Base-by-base conservation (phyloP, 2,797 vertebrate genomes). In the Notolabrus celidotus region DNA sequence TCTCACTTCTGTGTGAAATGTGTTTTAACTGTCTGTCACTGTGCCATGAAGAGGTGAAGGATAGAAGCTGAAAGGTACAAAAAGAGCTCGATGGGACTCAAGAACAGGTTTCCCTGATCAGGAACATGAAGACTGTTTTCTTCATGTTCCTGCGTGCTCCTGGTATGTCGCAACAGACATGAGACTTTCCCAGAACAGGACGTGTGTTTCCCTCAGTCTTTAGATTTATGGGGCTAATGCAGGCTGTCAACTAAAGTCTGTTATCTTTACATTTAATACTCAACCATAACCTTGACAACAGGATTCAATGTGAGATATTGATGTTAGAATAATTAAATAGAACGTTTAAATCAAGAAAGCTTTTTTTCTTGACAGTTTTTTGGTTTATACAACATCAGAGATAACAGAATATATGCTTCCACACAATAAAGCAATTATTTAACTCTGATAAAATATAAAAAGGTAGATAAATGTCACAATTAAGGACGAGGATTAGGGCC, bases 121-220 rank as follows among this genome's bases (percentile, higher is more conserved):
- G 3, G 4, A 11, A 17, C 47, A 12, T 45, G 10, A 42, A 10
- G 43, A 57, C 17, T 47, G 23, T 31, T 43, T 16, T 36, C 42
- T 39, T 70, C 42, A 5, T 59, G 67, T 50, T 55, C 5, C 57
- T 8, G n/a, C 70, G 56, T 71, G 66, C 27, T 8, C 12, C 27
- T 39, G 11, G 22, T 57, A 54, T 25, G 34, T 56, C 50, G 23
- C 20, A 43, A 41, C 61, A 23, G 7, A 25, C 20, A 17, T n/a
- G 17, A 22, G 14, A 53, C 55, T 54, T n/a, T 1, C 39, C 33
- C 1, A 58, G 17, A 23, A 34, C 43, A 56, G 22, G 43, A 27
- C 31, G 11, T 5, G 25, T 52, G 22, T 36, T 53, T 66, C 46
- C 38, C 38, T 7, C 14, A n/a, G n/a, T 22, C 16, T 19, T 51